These are phyloP conservation scores for Todiramphus saurophagus DNA, from an alignment of 2,113 vertebrate species.

Conservation along the genomic window DNA sequence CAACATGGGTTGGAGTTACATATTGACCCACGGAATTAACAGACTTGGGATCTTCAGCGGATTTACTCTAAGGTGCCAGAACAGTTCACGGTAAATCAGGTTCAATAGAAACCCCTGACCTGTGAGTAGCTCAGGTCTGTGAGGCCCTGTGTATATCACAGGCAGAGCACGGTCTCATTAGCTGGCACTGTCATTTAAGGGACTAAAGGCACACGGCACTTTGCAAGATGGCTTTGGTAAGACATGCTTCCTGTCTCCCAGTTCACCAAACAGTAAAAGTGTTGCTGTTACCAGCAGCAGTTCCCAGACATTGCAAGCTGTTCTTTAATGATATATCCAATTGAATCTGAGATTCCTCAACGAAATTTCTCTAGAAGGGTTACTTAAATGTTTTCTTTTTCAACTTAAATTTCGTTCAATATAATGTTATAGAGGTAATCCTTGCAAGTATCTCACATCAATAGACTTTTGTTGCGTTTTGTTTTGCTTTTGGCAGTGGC, in stretches of 20 bases:
- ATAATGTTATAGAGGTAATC: not conserved
- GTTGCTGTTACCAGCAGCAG: not conserved
- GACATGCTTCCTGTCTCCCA: not conserved
- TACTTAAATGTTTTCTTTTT: not conserved
- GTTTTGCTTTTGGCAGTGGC: not conserved
- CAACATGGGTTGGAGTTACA: fast-evolving
- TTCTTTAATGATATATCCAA: not conserved
- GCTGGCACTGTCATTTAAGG: not conserved
- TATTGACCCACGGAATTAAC: not conserved
- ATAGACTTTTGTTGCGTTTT: not conserved
- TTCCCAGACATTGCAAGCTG: not conserved
- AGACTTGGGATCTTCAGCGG: not conserved
- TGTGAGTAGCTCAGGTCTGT: not conserved
- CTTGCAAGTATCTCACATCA: not conserved
- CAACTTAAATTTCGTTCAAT: not conserved
- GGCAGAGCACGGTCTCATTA: not conserved
- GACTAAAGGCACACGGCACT: not conserved
- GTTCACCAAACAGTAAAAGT: not conserved
- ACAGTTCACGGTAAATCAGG: not conserved
- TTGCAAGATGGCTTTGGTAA: not conserved
- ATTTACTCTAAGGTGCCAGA: not conserved
- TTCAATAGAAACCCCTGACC: not conserved
- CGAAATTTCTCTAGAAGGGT: not conserved
- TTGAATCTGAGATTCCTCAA: not conserved
- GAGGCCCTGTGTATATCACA: not conserved